Percentiles rank a stretch among this genome's conserved stretches.
phyloP scores from a whole-genome alignment of 92 coral and sea anemone genomes.

The Porites evermanni region DNA sequence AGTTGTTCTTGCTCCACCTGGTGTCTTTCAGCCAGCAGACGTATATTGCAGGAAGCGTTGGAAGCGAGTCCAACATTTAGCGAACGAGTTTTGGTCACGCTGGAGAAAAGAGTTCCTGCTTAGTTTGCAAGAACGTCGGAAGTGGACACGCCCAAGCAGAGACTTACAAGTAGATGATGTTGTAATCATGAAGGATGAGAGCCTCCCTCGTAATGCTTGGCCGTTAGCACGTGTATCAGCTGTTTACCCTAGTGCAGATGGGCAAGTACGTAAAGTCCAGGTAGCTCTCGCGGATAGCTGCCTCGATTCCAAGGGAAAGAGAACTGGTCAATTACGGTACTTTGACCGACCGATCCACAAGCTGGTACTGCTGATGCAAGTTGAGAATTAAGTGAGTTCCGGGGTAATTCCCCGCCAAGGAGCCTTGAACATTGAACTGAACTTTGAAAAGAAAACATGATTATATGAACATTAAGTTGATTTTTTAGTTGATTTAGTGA shows the following conservation, averaged over 20 bases:
- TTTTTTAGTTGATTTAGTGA: not conserved
- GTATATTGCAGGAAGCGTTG: no score
- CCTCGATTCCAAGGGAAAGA: conserved; percentile 55
- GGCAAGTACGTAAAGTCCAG: conserved; percentile 52
- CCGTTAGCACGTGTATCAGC: conserved; percentile 48
- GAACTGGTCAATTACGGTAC: conserved; percentile 21
- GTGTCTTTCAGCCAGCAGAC: no score
- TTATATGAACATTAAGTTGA: not conserved
- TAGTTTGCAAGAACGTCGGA: conserved; percentile 24
- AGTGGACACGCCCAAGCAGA: conserved; percentile 39
- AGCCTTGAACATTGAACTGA: not conserved
- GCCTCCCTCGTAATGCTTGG: conserved; percentile 7
- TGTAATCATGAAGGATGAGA: no score
- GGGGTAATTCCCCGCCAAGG: conserved; percentile 15
- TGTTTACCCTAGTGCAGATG: conserved; percentile 53
- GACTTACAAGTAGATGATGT: conserved; percentile 1
- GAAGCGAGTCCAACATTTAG: conserved; percentile 50
- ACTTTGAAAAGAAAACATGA: not conserved
- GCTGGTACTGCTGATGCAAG: conserved; percentile 45
- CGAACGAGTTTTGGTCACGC: conserved; percentile 35
- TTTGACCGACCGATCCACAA: conserved; percentile 61
- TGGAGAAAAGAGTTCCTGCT: conserved; percentile 42
- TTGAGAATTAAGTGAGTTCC: not conserved
- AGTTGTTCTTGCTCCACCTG: no score
- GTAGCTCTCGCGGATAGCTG: conserved; percentile 55